These are phyloP conservation scores for Elysia crispata DNA, from an alignment of 2,888 invertebrate genomes.

Conservation along the genomic window DNA sequence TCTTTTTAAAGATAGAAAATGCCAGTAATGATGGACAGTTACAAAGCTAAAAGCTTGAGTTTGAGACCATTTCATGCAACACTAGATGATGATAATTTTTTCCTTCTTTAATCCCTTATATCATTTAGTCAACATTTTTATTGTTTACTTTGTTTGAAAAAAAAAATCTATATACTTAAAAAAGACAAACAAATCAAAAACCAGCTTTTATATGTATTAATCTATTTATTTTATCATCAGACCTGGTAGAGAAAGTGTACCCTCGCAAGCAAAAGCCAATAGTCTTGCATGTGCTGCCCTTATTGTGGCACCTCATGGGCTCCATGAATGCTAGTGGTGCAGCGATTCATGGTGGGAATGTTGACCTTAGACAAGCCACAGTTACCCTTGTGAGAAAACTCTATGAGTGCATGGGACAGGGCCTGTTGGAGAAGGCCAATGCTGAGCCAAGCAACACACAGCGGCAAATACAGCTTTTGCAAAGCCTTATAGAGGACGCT, in stretches of 20 bases:
- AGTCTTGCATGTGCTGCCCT: conserved; percentile 74
- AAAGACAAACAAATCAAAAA: no score
- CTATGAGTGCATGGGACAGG: conserved; percentile 67
- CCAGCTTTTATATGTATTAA: no score
- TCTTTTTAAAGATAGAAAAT: no score
- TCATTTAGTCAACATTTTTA: not conserved
- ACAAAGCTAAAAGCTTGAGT: no score
- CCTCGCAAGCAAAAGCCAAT: conserved; percentile 74
- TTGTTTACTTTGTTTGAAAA: not conserved
- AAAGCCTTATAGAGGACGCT: conserved; percentile 54
- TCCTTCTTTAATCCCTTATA: not conserved
- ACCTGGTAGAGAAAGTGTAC: conserved; percentile 70
- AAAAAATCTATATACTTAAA: not conserved
- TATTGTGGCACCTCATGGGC: conserved; percentile 74
- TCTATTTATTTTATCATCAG: conserved; percentile 54
- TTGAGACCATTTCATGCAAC: no score
- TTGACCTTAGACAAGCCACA: conserved; percentile 67
- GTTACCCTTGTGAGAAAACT: conserved; percentile 61
- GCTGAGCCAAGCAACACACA: conserved; percentile 64
- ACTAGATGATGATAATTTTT: no score
- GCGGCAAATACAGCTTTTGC: conserved; percentile 66
- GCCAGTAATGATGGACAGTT: no score
- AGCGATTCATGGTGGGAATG: conserved; percentile 63
- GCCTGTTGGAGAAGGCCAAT: conserved; percentile 66
- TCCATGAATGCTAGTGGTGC: conserved; percentile 68